phyloP scores from a whole-genome alignment of 2,113 vertebrate species.

The Ciconia boyciana region DNA sequence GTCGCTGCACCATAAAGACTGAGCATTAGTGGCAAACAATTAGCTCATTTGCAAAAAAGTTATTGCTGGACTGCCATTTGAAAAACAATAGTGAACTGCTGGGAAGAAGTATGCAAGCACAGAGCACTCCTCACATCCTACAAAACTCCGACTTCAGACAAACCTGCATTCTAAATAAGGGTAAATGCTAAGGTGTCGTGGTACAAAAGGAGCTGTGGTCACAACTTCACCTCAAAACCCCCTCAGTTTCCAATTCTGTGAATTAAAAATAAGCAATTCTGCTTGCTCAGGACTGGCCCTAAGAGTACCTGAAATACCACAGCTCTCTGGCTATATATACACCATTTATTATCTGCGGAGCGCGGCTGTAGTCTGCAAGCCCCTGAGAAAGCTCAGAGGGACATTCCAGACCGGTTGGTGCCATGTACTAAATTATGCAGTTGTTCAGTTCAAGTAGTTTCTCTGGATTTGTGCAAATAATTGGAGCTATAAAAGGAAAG shows the following conservation, averaged over 20 bases:
- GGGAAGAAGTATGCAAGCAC: background rate
- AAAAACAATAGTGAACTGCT: background rate
- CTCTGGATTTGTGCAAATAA: background rate
- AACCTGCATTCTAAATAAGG: background rate
- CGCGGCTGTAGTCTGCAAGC: background rate
- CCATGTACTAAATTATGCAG: background rate
- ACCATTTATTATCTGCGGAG: background rate
- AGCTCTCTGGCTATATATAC: background rate
- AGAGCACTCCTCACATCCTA: background rate
- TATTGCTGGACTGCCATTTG: background rate
- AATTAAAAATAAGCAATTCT: background rate
- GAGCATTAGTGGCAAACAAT: background rate
- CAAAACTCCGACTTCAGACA: background rate
- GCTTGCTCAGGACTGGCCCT: background rate
- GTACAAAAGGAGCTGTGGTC: background rate
- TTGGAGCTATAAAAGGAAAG: background rate
- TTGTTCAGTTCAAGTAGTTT: background rate
- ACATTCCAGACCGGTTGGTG: background rate
- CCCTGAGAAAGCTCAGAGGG: background rate
- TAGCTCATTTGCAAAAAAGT: background rate
- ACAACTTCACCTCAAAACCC: background rate
- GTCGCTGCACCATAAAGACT: background rate
- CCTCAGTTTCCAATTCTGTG: background rate
- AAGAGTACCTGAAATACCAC: background rate
- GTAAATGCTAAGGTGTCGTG: background rate